Percentiles rank a stretch among this genome's conserved stretches.
Evolutionary conservation across 2,113 vertebrate genomes (phyloP).

Genomic region (Trogon melanurus): DNA sequence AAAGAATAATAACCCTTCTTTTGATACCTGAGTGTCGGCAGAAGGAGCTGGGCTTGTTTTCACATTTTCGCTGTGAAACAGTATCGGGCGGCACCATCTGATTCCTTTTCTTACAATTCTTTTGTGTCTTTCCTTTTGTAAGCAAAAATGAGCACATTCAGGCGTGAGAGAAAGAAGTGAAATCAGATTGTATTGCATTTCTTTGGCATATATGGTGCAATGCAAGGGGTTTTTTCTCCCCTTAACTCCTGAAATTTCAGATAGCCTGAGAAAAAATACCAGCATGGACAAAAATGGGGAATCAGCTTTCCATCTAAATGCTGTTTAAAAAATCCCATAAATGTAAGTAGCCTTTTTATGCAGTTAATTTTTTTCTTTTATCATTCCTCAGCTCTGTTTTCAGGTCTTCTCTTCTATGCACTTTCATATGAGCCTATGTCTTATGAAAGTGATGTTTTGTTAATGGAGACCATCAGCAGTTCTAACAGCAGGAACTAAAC

Average conservation of each 20-base stretch:
- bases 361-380: slow-evolving; percentile 22
- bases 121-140: slow-evolving; percentile 73
- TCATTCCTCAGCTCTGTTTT: slow-evolving; percentile 37
- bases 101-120: slow-evolving; percentile 70
- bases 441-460: slow-evolving; percentile 12
- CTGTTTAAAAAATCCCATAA: slow-evolving; percentile 31
- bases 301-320: slow-evolving; percentile 47
- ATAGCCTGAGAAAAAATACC: slow-evolving; percentile 52
- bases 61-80: slow-evolving; percentile 52
- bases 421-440: slow-evolving; percentile 13
- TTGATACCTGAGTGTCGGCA: not conserved
- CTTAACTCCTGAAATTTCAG: slow-evolving; percentile 59
- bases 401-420: not conserved
- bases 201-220: slow-evolving; percentile 40
- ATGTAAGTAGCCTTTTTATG: slow-evolving; percentile 51
- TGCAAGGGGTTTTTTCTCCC: slow-evolving; percentile 19
- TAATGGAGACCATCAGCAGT: slow-evolving; percentile 28
- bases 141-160: slow-evolving; percentile 72
- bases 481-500: slow-evolving; percentile 22
- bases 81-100: slow-evolving; percentile 65
- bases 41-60: slow-evolving; percentile 63
- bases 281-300: slow-evolving; percentile 29
- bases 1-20: slow-evolving; percentile 51
- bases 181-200: slow-evolving; percentile 73
- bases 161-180: slow-evolving; percentile 54